Evolutionary conservation across 2,797 vertebrate species (phyloP).

Genomic region (Sparus aurata): DNA sequence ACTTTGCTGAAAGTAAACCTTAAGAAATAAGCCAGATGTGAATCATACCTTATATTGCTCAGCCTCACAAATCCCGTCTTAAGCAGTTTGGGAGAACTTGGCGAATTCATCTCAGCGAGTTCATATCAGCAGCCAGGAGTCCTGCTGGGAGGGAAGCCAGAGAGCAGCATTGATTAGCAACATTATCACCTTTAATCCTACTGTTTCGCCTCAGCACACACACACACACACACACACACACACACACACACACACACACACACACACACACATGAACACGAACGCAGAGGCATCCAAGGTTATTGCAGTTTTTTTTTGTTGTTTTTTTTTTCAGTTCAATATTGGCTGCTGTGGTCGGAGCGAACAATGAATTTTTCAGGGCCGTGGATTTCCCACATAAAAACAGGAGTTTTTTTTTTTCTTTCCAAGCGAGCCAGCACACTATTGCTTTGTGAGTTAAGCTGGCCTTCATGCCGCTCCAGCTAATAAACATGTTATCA

Average conservation of each 20-base stretch:
- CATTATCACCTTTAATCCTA: slow-evolving; percentile 61
- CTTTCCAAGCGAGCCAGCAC: neutral
- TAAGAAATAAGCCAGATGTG: neutral
- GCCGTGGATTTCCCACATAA: slow-evolving; percentile 52
- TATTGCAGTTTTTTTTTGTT: slow-evolving; percentile 36
- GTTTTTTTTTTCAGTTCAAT: slow-evolving; percentile 23
- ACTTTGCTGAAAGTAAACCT: neutral
- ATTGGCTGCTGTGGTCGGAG: slow-evolving; percentile 28
- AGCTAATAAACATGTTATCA: slow-evolving; percentile 30
- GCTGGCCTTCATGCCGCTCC: neutral
- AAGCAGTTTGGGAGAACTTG: slow-evolving; percentile 28
- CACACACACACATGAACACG: neutral
- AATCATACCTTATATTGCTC: slow-evolving; percentile 13
- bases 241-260: no score
- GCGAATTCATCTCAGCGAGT: slow-evolving; percentile 21
- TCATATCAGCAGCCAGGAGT: slow-evolving; percentile 14
- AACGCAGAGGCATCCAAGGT: slow-evolving; percentile 37
- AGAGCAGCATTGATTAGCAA: slow-evolving; percentile 63
- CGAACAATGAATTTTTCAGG: slow-evolving; percentile 53
- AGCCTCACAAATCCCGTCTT: slow-evolving; percentile 30
- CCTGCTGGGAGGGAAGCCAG: slow-evolving; percentile 48
- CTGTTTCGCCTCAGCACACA: slow-evolving; percentile 24
- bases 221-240: slow-evolving; percentile 12
- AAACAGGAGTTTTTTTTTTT: slow-evolving; percentile 12
- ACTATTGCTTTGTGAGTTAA: slow-evolving; percentile 43